A percentile compares a stretch with the other conserved stretches of the same genome.
Evolutionary conservation across 2,113 vertebrate species (phyloP).

Genomic region (human): GRCh38 chr3:168688501-168689000

Average conservation of each 20-base stretch:
- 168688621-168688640: neutral
- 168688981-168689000: neutral
- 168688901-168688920: neutral
- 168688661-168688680: neutral
- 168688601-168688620: neutral
- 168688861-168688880: neutral
- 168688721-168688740: neutral
- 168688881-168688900: neutral
- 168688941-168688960: too few relatives aligned
- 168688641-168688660: neutral
- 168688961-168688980: neutral
- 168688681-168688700: neutral
- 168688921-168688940: too few relatives aligned
- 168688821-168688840: neutral
- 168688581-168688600: neutral
- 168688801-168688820: neutral
- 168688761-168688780: neutral
- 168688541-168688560: neutral
- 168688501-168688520: neutral
- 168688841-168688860: neutral
- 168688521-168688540: neutral
- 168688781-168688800: neutral
- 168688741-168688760: neutral
- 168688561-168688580: neutral
- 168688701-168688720: neutral